Evolutionary conservation across 2,888 invertebrate species (phyloP), one percentile per base, ranked within the genome.

Genomic region (Leucophenga montana): DNA sequence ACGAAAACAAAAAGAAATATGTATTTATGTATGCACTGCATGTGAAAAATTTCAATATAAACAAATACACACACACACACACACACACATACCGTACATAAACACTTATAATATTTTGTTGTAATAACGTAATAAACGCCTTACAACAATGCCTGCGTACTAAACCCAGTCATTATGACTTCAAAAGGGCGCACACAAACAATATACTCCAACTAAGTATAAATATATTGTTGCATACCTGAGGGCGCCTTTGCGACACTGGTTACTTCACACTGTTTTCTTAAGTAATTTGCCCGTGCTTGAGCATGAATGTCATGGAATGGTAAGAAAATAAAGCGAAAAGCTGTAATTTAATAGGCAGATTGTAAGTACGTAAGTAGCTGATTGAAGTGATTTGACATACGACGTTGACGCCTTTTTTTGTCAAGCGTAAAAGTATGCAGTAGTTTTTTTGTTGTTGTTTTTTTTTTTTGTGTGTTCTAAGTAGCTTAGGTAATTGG

Each of bases 391-490:
- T 57, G 57, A 57, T 57, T 57, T 57, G 31, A 14, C 8, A 31
- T 57, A 59, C 48, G 53, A 18, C n/a, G 33, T 20, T 54, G 27
- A 65, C 50, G 67, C 66, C 39, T 48, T 57, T 59, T 59, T 67
- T n/a, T n/a, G 75, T 73, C 67, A 68, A 67, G 73, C 73, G 71
- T 71, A 59, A 72, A 73, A 73, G 71, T 72, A 71, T 73, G 65
- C 33, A n/a, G n/a, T n/a, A n/a, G n/a, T n/a, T n/a, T n/a, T n/a
- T n/a, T n/a, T n/a, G n/a, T n/a, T n/a, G n/a, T n/a, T n/a, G n/a
- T n/a, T n/a, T n/a, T n/a, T n/a, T n/a, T n/a, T n/a, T n/a, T n/a
- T n/a, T 56, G 18, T 46, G 4, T 1, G 54, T 66, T 66, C 8
- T 33, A 33, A 33, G 33, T 33, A 33, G 33, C 33, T 33, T 33